phyloP scores from a whole-genome alignment of 2,888 invertebrate species.

The Hartigia nigra region DNA sequence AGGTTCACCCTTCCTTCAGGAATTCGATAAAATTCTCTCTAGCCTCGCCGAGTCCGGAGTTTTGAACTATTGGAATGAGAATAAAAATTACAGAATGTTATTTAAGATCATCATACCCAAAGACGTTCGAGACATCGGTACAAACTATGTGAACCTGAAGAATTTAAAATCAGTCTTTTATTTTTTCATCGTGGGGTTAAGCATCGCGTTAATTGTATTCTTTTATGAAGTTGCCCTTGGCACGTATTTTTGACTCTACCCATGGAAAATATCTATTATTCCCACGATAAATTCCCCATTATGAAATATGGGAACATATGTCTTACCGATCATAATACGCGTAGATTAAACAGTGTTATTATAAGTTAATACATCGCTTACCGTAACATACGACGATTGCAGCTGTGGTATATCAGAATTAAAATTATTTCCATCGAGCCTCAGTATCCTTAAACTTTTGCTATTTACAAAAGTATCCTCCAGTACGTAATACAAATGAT shows the following conservation, averaged over 20 bases:
- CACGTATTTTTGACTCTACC: background rate
- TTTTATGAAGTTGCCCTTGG: background rate
- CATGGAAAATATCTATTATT: background rate
- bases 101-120: background rate
- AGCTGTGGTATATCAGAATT: conserved; percentile 52
- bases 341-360: background rate
- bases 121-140: background rate
- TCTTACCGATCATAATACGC: background rate
- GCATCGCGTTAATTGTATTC: background rate
- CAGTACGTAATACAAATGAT: conserved; percentile 63
- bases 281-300: background rate
- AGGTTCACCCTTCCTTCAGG: background rate
- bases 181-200: background rate
- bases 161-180: background rate
- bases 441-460: conserved; percentile 52
- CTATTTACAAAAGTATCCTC: conserved; percentile 62
- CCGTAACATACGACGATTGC: conserved; percentile 47
- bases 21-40: background rate
- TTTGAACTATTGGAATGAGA: background rate
- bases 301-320: too few relatives aligned
- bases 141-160: background rate
- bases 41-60: background rate
- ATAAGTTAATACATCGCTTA: conserved; percentile 27
- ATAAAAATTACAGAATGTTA: background rate
- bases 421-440: conserved; percentile 58